phyloP scores from a whole-genome alignment of 2,113 vertebrate species.

The Platysternon megacephalum region DNA sequence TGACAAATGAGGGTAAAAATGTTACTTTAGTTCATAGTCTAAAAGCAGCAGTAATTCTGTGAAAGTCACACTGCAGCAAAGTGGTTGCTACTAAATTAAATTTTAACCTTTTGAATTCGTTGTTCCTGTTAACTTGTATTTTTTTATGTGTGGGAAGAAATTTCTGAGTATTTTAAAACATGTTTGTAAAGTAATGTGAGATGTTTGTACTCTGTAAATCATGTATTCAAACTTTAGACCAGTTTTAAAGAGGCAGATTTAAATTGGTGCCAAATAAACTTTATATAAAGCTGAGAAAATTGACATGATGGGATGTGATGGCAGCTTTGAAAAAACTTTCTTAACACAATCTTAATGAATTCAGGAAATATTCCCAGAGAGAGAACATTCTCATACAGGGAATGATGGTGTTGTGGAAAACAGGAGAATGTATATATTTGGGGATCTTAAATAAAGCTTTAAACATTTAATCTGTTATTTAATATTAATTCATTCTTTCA shows the following conservation, averaged over 20 bases:
- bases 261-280: background rate
- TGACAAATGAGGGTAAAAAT: conserved; percentile 61
- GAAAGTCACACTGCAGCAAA: conserved; percentile 13
- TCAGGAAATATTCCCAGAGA: background rate
- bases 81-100: conserved; percentile 54
- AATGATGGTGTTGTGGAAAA: background rate
- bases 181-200: background rate
- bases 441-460: conserved; percentile 14
- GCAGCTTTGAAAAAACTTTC: background rate
- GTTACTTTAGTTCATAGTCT: conserved; percentile 39
- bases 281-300: background rate
- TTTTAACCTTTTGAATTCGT: conserved; percentile 58
- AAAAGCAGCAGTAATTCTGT: conserved; percentile 50
- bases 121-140: conserved; percentile 17
- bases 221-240: background rate
- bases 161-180: background rate
- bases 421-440: background rate
- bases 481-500: conserved; percentile 61
- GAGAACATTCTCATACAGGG: background rate
- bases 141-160: conserved; percentile 19
- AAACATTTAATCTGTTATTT: conserved; percentile 28
- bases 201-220: background rate
- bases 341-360: background rate
- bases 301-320: background rate
- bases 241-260: conserved; percentile 8